Evolutionary conservation across 2,888 invertebrate genomes (phyloP).

Genomic region (Leptinotarsa rubiginosa): DNA sequence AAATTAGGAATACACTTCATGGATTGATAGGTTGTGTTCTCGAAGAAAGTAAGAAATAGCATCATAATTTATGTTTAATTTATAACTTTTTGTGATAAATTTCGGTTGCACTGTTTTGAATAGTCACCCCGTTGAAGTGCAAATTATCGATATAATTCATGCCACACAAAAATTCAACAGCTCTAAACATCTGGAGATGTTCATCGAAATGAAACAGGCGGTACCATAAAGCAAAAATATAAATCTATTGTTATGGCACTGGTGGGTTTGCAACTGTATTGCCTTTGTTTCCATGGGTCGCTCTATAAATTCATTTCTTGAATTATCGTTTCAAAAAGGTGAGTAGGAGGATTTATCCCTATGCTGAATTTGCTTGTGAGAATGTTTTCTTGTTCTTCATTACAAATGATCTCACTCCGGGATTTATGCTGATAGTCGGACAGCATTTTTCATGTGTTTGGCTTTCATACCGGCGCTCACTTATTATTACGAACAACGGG

Average conservation of each 20-base stretch:
- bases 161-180: background rate
- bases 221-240: slow-evolving; percentile 38
- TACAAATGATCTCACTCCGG: background rate
- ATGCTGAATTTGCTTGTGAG: slow-evolving; percentile 29
- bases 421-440: background rate
- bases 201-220: slow-evolving; percentile 28
- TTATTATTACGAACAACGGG: background rate
- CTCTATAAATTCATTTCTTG: slow-evolving; percentile 41
- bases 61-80: too few relatives aligned
- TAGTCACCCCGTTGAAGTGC: too few relatives aligned
- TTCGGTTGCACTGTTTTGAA: too few relatives aligned
- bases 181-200: background rate
- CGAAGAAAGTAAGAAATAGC: too few relatives aligned
- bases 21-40: too few relatives aligned
- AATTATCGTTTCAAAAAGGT: slow-evolving; percentile 32
- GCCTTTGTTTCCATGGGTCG: slow-evolving; percentile 38
- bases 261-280: slow-evolving; percentile 41
- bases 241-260: slow-evolving; percentile 37
- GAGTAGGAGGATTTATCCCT: slow-evolving; percentile 34
- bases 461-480: background rate
- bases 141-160: background rate
- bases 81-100: too few relatives aligned
- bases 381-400: slow-evolving; percentile 4
- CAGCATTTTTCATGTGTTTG: background rate
- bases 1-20: too few relatives aligned